Percentiles rank a stretch among this genome's conserved stretches.
Evolutionary conservation across 2,797 vertebrate species (phyloP).

Genomic region (Ctenopoma kingsleyae): DNA sequence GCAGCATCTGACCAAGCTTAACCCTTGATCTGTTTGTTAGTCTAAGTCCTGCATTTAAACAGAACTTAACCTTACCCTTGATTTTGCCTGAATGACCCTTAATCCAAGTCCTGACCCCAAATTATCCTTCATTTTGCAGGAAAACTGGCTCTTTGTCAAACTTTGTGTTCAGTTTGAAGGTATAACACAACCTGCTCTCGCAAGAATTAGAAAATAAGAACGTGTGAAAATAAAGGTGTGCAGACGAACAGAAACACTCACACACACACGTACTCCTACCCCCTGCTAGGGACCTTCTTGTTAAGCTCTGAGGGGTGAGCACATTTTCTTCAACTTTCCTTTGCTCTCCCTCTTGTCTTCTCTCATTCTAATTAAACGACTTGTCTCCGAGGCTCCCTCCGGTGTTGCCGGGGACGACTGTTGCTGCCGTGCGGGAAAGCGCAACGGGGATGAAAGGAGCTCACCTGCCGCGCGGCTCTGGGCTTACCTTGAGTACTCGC

Average conservation of each 20-base stretch:
- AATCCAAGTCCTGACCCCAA: constrained; percentile 17
- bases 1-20: background rate
- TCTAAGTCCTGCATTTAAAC: constrained; percentile 7
- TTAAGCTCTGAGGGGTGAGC: constrained; percentile 71
- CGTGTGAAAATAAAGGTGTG: constrained; percentile 20
- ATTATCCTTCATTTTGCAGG: background rate
- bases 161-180: constrained; percentile 2
- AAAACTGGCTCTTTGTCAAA: constrained; percentile 14
- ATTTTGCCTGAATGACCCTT: constrained; percentile 1
- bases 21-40: background rate
- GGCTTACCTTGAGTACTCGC: constrained; percentile 71
- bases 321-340: constrained; percentile 62
- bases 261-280: constrained; percentile 27
- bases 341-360: constrained; percentile 66
- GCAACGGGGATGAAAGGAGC: constrained; percentile 81
- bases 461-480: constrained; percentile 82
- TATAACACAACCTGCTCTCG: constrained; percentile 11
- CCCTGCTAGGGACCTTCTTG: constrained; percentile 73
- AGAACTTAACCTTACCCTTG: background rate
- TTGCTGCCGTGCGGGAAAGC: constrained; percentile 53
- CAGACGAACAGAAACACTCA: constrained; percentile 22
- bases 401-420: constrained; percentile 66
- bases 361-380: constrained; percentile 82
- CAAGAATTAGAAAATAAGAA: constrained; percentile 26
- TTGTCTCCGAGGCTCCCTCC: constrained; percentile 71